Conservation (phyloP, 2,888 invertebrate genomes). For the Galerucella calmariensis region DNA sequence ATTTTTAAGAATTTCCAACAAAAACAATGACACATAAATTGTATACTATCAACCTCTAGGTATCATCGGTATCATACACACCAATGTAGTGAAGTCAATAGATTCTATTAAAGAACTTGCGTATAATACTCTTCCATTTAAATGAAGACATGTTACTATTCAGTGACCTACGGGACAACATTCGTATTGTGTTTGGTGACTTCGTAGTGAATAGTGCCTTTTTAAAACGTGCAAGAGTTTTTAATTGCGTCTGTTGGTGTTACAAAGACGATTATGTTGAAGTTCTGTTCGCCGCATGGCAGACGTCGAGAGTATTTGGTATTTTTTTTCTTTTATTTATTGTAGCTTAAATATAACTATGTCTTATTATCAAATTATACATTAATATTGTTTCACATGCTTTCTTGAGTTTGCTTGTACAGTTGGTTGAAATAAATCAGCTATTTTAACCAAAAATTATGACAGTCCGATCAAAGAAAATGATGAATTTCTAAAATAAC, state of each 20-base stretch:
- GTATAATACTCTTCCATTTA: slow-evolving; percentile 32
- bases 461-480: no score
- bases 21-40: slow-evolving; percentile 1
- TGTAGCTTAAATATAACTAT: no score
- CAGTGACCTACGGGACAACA: slow-evolving; percentile 44
- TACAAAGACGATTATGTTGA: slow-evolving; percentile 57
- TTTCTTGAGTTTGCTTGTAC: no score
- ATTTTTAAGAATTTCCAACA: slow-evolving; percentile 4
- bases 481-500: no score
- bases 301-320: slow-evolving; percentile 53
- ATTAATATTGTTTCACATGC: no score
- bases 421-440: no score
- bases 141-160: slow-evolving; percentile 40
- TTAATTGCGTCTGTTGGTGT: slow-evolving; percentile 13
- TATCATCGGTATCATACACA: slow-evolving; percentile 6
- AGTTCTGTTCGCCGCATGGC: slow-evolving; percentile 63
- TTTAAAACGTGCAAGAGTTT: slow-evolving; percentile 23
- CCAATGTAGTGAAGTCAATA: slow-evolving; percentile 8
- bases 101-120: slow-evolving; percentile 32
- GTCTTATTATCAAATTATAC: no score
- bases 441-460: no score
- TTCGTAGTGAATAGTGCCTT: slow-evolving; percentile 31
- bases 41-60: background rate
- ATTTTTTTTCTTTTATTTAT: slow-evolving; percentile 16
- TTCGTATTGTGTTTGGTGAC: slow-evolving; percentile 37